Conservation (phyloP, 2,113 vertebrate genomes). For the Pygoscelis adeliae region DNA sequence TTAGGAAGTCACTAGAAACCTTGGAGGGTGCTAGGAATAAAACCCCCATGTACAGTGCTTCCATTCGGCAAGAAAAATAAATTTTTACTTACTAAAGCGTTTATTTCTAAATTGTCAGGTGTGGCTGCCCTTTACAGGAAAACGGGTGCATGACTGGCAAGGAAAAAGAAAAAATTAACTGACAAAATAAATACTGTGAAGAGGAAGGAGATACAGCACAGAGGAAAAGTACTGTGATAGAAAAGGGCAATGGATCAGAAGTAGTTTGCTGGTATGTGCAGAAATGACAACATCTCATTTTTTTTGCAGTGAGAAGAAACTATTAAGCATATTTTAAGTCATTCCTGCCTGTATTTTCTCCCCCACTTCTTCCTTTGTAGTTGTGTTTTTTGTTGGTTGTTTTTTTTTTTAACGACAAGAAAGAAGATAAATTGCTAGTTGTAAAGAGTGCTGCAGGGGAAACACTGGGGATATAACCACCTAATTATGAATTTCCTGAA, state of each 20-base stretch:
- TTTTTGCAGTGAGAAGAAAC: background rate
- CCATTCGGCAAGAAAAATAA: background rate
- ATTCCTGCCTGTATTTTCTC: constrained; percentile 3
- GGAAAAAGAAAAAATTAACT: constrained; percentile 27
- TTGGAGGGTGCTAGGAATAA: background rate
- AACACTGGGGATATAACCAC: constrained; percentile 69
- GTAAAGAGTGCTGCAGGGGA: constrained; percentile 65
- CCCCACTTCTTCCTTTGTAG: constrained; percentile 6
- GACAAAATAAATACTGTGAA: constrained; percentile 12
- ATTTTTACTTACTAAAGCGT: background rate
- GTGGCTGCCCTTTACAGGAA: constrained; percentile 51
- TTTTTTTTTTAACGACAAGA: constrained; percentile 17
- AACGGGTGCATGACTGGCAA: background rate
- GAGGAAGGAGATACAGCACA: constrained; percentile 11
- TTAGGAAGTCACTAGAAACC: background rate
- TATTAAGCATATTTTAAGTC: constrained; percentile 14
- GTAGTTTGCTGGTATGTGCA: constrained; percentile 35
- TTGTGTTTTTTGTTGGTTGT: background rate
- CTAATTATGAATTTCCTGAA: constrained; percentile 81
- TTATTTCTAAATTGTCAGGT: constrained; percentile 38
- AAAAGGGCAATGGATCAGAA: constrained; percentile 26
- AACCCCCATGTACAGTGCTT: background rate
- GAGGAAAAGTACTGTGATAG: constrained; percentile 43
- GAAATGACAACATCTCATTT: background rate
- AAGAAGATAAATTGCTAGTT: constrained; percentile 59